Base-by-base conservation (phyloP, 2,888 invertebrate species). In the Idaea biselata region DNA sequence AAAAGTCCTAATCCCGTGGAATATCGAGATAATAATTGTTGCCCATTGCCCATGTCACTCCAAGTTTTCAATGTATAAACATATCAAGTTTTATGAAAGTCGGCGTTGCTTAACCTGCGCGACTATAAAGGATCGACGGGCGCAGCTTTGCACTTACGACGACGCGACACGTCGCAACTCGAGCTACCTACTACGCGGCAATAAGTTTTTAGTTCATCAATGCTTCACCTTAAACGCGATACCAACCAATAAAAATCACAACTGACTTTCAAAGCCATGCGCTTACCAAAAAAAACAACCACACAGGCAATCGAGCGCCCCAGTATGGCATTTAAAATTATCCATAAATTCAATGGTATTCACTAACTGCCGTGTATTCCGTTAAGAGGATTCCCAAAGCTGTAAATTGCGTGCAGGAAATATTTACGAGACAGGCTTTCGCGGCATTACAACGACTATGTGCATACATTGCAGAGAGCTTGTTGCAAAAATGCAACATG, bases 391-490 rank as follows among this genome's bases (percentile, higher is more conserved):
- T 88, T 89, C 86, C 85, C 86, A 86, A 86, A 85, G 88, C 88
- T 82, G 89, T 91, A 90, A 90, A 91, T 91, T 90, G 88, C 85
- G 87, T 88, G 80, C 80, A 76, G 83, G 86, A 88, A 88, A 90
- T 90, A 89, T 91, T 91, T 91, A 91, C 89, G 91, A 90, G 89
- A 89, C 90, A 88, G 85, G 84, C 84, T 83, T 87, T 84, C 83
- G 87, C 80, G 83, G 87, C 87, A 87, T 89, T 87, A 89, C 88
- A 87, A 80, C 84, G 80, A 80, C 81, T 83, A 80, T 86, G 86
- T 83, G 89, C 84, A 85, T 84, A 84, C 82, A 82, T 82, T 82
- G 81, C 80, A 76, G 73, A 73, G 76, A 79, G 81, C 81, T 82
- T 81, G 86, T 82, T 81, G 83, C 82, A 89, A 90, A 90, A 90